Conservation (phyloP, 2,113 vertebrate genomes). For the Pelecanus crispus region DNA sequence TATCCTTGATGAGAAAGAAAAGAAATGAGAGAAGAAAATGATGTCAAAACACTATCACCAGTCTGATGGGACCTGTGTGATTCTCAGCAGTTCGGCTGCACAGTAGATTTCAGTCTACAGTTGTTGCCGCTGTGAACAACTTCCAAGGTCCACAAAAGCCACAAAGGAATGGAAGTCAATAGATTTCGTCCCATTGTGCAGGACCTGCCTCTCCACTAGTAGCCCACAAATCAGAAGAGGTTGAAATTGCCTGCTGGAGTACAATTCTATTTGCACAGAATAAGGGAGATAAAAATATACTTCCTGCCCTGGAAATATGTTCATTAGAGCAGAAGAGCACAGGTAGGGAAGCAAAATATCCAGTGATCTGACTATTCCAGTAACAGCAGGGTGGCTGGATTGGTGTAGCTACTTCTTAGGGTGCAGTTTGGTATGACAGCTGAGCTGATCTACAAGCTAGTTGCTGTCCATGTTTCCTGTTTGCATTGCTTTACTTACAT, state of each 20-base stretch:
- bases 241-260: slow-evolving; percentile 8
- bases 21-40: background rate
- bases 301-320: background rate
- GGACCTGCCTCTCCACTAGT: background rate
- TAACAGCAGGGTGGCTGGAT: background rate
- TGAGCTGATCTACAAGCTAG: background rate
- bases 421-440: background rate
- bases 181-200: background rate
- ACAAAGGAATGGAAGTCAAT: background rate
- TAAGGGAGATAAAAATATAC: background rate
- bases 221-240: background rate
- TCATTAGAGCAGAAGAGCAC: background rate
- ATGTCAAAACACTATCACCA: background rate
- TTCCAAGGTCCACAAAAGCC: background rate
- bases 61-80: background rate
- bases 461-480: background rate
- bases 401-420: background rate
- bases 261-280: background rate
- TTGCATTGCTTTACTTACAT: background rate
- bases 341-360: background rate
- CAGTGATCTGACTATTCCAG: background rate
- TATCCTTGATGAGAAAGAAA: background rate
- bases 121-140: background rate
- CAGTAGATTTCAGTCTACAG: background rate
- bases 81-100: background rate